Conservation (phyloP, 2,797 vertebrate species). For the Chelon auratus region DNA sequence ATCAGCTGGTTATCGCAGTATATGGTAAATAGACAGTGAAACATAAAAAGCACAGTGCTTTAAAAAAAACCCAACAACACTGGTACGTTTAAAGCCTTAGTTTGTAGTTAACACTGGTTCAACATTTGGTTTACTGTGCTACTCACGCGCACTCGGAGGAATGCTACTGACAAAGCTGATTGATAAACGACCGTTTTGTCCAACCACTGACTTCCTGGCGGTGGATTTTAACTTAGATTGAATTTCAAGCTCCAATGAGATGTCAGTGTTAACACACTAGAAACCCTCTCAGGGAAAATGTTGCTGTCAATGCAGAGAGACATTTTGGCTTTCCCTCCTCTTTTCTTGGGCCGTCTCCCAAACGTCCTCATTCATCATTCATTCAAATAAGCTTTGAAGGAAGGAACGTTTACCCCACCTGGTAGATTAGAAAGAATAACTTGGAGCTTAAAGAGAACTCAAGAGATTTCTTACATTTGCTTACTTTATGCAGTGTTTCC, state of each 20-base stretch:
- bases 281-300: slow-evolving; percentile 68
- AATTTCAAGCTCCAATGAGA: slow-evolving; percentile 79
- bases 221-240: slow-evolving; percentile 76
- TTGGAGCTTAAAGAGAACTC: slow-evolving; percentile 9
- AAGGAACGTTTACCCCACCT: slow-evolving; percentile 15
- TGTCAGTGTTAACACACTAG: slow-evolving; percentile 71
- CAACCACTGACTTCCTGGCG: slow-evolving; percentile 67
- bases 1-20: slow-evolving; percentile 26
- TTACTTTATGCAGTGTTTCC: not conserved
- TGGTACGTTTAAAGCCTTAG: slow-evolving; percentile 32
- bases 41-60: too few relatives aligned
- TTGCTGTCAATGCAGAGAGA: slow-evolving; percentile 72
- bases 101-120: slow-evolving; percentile 20
- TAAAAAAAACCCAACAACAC: not conserved
- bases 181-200: slow-evolving; percentile 76
- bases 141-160: slow-evolving; percentile 51
- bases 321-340: slow-evolving; percentile 57
- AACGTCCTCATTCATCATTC: slow-evolving; percentile 72
- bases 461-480: not conserved
- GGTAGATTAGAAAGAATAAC: slow-evolving; percentile 28
- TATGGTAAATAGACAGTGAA: not conserved
- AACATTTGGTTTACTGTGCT: slow-evolving; percentile 54
- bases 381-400: slow-evolving; percentile 63
- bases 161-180: slow-evolving; percentile 74
- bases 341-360: slow-evolving; percentile 61